Evolutionary conservation across 2,797 vertebrate genomes (phyloP).

Genomic region (Tokudaia muenninki): DNA sequence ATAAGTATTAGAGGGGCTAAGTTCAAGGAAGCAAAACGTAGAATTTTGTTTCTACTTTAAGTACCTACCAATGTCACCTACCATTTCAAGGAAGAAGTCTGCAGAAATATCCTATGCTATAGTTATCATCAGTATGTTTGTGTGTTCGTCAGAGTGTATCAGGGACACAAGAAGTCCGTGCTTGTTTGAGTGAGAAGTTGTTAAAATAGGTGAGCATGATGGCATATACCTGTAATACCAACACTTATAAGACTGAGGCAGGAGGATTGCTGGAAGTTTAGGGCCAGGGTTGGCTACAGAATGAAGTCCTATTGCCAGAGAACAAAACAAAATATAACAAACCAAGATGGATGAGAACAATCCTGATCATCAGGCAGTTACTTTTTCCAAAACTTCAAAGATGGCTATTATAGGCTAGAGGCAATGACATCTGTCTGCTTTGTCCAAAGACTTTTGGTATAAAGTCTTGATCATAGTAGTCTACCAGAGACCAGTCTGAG

Average conservation of each 20-base stretch:
- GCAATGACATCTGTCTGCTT: conserved; percentile 13
- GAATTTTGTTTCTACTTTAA: conserved; percentile 42
- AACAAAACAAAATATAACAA: not conserved
- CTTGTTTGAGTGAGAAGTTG: not conserved
- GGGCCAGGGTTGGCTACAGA: not conserved
- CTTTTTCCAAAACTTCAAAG: conserved; percentile 30
- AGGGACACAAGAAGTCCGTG: not conserved
- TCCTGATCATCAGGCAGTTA: not conserved
- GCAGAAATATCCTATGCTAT: not conserved
- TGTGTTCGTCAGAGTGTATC: conserved; percentile 24
- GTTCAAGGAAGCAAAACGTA: conserved; percentile 5
- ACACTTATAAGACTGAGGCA: not conserved
- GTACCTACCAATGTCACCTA: conserved; percentile 5
- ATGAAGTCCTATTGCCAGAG: not conserved
- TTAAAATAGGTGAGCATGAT: conserved; percentile 7
- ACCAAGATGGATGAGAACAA: not conserved
- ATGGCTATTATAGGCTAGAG: not conserved
- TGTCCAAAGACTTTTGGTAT: conserved; percentile 45
- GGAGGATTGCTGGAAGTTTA: not conserved
- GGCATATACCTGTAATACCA: not conserved
- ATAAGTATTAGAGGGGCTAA: not conserved
- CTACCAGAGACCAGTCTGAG: not conserved
- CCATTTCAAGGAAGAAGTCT: conserved; percentile 28
- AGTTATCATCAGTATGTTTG: conserved; percentile 15
- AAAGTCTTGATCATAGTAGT: conserved; percentile 16